phyloP scores from a whole-genome alignment of 92 coral and sea anemone genomes.

The Phenganax subtilis region DNA sequence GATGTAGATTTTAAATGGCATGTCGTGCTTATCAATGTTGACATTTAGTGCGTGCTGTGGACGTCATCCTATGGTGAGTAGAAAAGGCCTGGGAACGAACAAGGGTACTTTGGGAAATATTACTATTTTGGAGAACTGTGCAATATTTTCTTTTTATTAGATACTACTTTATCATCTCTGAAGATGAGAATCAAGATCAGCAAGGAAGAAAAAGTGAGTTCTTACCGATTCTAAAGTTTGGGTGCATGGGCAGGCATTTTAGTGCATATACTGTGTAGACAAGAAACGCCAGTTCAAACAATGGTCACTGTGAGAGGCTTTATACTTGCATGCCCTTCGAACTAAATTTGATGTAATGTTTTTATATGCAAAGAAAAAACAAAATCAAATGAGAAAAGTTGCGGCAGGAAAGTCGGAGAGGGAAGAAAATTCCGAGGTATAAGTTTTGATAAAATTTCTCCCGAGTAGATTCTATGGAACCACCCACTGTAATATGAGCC shows the following conservation, averaged over 20 bases:
- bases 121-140: no score
- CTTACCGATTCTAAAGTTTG: no score
- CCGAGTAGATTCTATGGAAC: neutral
- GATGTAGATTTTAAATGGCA: no score
- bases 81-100: neutral
- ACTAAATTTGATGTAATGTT: neutral
- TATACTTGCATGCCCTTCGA: no score
- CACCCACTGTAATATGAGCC: neutral
- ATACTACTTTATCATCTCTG: conserved; percentile 52
- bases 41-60: no score
- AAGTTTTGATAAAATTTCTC: neutral
- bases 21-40: no score
- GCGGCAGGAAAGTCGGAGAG: neutral
- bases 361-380: neutral
- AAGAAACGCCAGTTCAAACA: no score
- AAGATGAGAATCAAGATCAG: conserved; percentile 98
- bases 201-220: conserved; percentile 42
- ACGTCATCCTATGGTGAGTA: no score
- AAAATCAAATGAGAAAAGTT: neutral
- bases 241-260: no score
- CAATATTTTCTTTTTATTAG: neutral
- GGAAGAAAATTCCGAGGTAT: conserved; percentile 18
- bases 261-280: no score
- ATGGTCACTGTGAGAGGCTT: no score
- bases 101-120: neutral